Conservation (phyloP, 2,797 vertebrate species). For the Malurus splendens region DNA sequence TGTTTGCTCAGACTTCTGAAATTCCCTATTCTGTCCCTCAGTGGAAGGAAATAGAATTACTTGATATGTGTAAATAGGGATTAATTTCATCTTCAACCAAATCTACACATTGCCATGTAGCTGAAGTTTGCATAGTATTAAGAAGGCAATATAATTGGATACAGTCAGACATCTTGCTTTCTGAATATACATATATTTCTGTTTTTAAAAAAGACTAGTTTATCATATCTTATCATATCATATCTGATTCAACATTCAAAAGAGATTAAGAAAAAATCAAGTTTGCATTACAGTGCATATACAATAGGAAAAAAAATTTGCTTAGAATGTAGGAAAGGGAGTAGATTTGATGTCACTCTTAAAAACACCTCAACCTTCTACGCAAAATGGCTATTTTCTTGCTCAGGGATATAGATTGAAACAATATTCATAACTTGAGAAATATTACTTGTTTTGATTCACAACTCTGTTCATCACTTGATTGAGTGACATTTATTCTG, state of each 20-base stretch:
- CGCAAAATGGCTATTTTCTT: conserved; percentile 16
- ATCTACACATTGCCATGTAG: conserved; percentile 46
- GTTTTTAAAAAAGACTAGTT: background rate
- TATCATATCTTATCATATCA: background rate
- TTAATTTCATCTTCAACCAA: conserved; percentile 63
- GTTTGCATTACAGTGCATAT: background rate
- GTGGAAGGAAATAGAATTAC: conserved; percentile 51
- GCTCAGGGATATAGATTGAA: background rate
- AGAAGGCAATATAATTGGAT: conserved; percentile 31
- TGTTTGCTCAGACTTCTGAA: conserved; percentile 52
- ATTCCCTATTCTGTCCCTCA: conserved; percentile 25
- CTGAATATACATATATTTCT: background rate
- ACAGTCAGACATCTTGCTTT: conserved; percentile 42
- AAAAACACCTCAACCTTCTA: background rate
- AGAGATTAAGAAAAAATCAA: background rate
- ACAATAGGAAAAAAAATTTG: background rate
- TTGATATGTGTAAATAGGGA: conserved; percentile 60
- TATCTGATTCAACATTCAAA: conserved; percentile 13
- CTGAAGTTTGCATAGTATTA: conserved; percentile 60
- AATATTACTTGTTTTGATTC: conserved; percentile 2
- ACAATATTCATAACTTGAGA: background rate
- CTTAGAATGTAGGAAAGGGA: background rate
- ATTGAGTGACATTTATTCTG: background rate
- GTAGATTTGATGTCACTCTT: background rate
- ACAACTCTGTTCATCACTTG: background rate